Conservation (phyloP, 2,888 invertebrate species). For the Nemapogon koenigi region DNA sequence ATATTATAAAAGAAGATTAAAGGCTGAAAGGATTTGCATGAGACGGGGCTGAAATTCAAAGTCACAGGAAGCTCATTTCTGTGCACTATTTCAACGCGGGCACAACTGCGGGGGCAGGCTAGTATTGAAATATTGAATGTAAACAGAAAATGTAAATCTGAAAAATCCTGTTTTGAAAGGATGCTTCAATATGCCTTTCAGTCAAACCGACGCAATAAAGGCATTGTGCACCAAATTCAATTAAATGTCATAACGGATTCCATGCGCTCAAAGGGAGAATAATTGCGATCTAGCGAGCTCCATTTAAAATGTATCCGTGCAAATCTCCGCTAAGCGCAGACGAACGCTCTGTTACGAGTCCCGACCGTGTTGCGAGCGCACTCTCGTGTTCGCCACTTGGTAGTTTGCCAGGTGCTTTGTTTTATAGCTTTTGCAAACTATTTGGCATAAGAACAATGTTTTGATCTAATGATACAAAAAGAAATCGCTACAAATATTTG, state of each 20-base stretch:
- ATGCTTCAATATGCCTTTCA: no score
- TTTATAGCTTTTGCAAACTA: constrained; percentile 52
- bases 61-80: no score
- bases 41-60: no score
- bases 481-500: constrained; percentile 41
- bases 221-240: constrained; percentile 57
- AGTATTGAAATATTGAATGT: no score
- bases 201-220: no score
- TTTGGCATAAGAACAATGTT: constrained; percentile 58
- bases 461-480: constrained; percentile 54
- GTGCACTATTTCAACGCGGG: no score
- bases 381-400: constrained; percentile 35
- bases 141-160: no score
- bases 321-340: constrained; percentile 41
- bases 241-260: constrained; percentile 57
- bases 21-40: no score
- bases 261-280: constrained; percentile 56
- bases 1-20: no score
- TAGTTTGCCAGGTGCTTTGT: constrained; percentile 55
- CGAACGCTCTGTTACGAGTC: constrained; percentile 3
- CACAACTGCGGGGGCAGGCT: no score
- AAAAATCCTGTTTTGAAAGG: no score
- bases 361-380: constrained; percentile 24
- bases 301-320: constrained; percentile 57
- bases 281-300: constrained; percentile 54